Percentiles rank a stretch among this genome's conserved stretches.
These are phyloP conservation scores for Melanophora roralis DNA, from an alignment of 2,888 invertebrate genomes.

Conservation along the genomic window DNA sequence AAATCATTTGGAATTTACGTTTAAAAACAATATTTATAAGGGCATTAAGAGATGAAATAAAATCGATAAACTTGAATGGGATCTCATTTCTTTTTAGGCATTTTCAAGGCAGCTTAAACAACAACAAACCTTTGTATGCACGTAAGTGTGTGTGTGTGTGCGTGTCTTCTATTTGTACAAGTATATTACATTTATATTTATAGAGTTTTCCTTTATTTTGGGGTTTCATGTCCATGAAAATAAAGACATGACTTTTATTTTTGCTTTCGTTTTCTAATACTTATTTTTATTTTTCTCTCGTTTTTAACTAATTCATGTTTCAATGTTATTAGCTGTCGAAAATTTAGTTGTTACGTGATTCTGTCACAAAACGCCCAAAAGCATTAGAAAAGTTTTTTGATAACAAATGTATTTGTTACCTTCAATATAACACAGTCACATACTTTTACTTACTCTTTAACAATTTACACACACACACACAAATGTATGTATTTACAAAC, in stretches of 20 bases:
- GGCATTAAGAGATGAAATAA: constrained; percentile 5
- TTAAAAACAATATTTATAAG: neutral
- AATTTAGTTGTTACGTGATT: constrained; percentile 67
- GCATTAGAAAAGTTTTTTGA: constrained; percentile 43
- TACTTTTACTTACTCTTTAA: too few species aligned
- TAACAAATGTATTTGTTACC: constrained; percentile 26
- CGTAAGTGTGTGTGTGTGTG: neutral
- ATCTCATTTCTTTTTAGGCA: constrained; percentile 12
- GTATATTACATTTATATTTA: neutral
- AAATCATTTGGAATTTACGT: constrained; percentile 24
- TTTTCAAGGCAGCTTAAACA: constrained; percentile 11
- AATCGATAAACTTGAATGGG: constrained; percentile 42
- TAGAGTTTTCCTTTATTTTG: neutral
- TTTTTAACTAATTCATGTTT: constrained; percentile 58
- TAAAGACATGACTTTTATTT: constrained; percentile 40
- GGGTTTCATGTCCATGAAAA: constrained; percentile 42
- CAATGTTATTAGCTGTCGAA: constrained; percentile 66
- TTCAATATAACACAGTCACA: constrained; percentile 4
- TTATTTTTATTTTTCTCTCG: neutral
- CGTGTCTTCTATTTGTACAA: neutral
- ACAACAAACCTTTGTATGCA: neutral
- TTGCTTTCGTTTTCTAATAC: neutral
- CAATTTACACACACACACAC: constrained; percentile 28
- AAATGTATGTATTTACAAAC: neutral
- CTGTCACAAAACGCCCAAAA: constrained; percentile 62